phyloP scores from a whole-genome alignment of 1,140 invertebrate genomes.

The Drosophila erecta region DNA sequence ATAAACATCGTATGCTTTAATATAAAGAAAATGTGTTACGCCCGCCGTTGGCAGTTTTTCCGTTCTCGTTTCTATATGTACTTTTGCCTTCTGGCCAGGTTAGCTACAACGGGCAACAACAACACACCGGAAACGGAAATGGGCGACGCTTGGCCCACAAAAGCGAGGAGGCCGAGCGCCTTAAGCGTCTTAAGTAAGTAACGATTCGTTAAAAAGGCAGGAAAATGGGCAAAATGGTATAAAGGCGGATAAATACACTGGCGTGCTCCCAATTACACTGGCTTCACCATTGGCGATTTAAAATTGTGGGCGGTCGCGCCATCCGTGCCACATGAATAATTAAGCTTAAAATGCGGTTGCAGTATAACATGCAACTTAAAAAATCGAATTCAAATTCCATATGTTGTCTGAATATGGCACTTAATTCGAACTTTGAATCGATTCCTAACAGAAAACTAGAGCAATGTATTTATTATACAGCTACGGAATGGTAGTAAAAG shows the following conservation, averaged over 20 bases:
- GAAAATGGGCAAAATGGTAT: not conserved
- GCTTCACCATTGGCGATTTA: constrained; percentile 12
- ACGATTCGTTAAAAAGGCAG: constrained; percentile 19
- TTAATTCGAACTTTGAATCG: not conserved
- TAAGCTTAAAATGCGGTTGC: not conserved
- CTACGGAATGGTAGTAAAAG: not conserved
- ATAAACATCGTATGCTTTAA: constrained; percentile 27
- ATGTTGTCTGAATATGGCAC: not conserved
- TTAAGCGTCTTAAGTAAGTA: constrained; percentile 33
- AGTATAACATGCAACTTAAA: not conserved
- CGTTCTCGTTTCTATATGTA: constrained; percentile 15
- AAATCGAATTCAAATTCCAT: no score
- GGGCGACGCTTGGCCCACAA: constrained; percentile 44
- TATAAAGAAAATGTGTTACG: constrained; percentile 46
- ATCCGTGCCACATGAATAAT: constrained; percentile 25
- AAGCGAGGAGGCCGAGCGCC: constrained; percentile 19
- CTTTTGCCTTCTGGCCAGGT: constrained; percentile 1
- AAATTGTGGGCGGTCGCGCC: constrained; percentile 13
- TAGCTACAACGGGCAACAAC: constrained; percentile 32
- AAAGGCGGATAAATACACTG: constrained; percentile 10
- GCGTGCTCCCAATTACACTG: constrained; percentile 38
- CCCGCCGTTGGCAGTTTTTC: constrained; percentile 12
- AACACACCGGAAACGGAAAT: constrained; percentile 48
- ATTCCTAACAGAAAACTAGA: not conserved
- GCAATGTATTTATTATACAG: not conserved